Evolutionary conservation across 2,888 invertebrate species (phyloP), one percentile per base, ranked within the genome.

Genomic region (Melangyna quadrimaculata): DNA sequence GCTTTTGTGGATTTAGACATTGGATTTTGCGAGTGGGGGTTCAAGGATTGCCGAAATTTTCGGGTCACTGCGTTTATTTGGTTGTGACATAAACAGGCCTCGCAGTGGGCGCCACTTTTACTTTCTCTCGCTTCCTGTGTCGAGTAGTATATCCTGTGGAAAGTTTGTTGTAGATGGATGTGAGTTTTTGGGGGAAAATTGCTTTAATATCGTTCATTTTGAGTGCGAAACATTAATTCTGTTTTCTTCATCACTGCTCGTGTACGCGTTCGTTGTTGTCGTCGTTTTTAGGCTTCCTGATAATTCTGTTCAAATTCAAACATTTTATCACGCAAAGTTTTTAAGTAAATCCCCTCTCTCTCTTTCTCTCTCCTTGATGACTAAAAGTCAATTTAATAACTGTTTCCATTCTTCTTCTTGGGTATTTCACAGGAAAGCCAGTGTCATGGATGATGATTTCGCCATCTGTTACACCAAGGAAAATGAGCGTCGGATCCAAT

Each of bases 381-480:
- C 19, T n/a, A 14, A 35, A 37, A 59, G 48, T 48, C 53, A 40
- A 40, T 53, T 32, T 32, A 74, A 51, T 81, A 57, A 67, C 48
- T 65, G 59, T 43, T 86, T 79, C 51, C 57, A 82, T 65, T 69
- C 73, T 40, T 80, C 37, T 71, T n/a, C n/a, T 80, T 70, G 79
- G 45, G 14, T 70, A 63, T 53, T 86, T 88, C 88, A 48, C 92
- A 97, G 97, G 96, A 90, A 94, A 94, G 87, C 97, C 98, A 24
- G 95, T 97, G 59, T 97, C 97, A 7, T 97, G 97, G 95, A 95
- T 96, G 87, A 95, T 98, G 93, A 93, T 98, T 90, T 96, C 98
- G 35, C 98, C 98, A 24, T 96, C 98, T 51, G 95, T 98, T 87
- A 97, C 97, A 78, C 98, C 98, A 0, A 95, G 96, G 92, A 95